Base-by-base conservation (phyloP, 2,113 vertebrate species). In the Uropsilus gracilis region DNA sequence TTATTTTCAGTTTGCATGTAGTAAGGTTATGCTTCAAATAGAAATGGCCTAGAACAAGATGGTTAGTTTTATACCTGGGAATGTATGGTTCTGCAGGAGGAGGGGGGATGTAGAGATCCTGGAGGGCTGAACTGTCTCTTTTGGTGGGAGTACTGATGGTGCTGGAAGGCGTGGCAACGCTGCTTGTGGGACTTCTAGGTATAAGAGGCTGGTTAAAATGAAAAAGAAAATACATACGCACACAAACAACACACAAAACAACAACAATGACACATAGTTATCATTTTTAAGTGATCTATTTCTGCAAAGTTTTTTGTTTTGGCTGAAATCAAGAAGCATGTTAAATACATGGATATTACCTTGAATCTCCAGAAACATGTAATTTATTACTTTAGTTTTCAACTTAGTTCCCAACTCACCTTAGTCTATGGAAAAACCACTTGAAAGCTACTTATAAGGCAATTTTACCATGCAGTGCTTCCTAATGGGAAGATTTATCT, bases 101-200 rank as follows among this genome's bases (percentile, higher is more conserved):
- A 94, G 99, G 99, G 0, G 99, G 99, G 93, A 99, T 99, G 98
- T 99, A 99, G 55, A 99, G 99, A 91, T 99, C 99, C 95, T 99
- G 99, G 39, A 99, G 99, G 48, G 99, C 99, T 61, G 99, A 99
- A 97, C 98, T 99, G 95, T 99, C 99, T 98, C 99, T 98, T 98
- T 99, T 99, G 87, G 99, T 99, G 11, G 99, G 99, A 89, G 99
- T 99, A 98, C 99, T 99, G 97, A 99, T 99, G 95, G 99, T 99
- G 97, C 99, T 99, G 95, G 99, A 99, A 96, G 99, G 99, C 0
- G 99, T 99, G 94, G 99, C 99, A 72, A 99, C 99, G 69, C 99
- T 99, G 98, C 99, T 99, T 97, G 99, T 99, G 94, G 99, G 99
- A 97, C 99, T 99, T 98, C 99, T 99, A 98, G 99, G 99, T 98